Base-by-base conservation (phyloP, 2,888 invertebrate genomes). In the Eubasilissa splendida region DNA sequence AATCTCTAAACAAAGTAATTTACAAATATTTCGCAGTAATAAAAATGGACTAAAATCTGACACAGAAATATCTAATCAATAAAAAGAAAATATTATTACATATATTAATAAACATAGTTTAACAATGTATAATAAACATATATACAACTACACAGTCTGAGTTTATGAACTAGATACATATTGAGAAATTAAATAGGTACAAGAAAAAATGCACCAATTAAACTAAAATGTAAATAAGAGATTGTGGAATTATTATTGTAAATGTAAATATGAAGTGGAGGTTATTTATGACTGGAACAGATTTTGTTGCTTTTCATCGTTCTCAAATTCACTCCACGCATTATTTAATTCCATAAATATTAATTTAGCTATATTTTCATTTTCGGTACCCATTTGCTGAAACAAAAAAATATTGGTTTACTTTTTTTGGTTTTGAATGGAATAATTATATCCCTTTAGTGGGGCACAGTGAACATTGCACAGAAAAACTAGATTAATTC, bases 301-400 rank as follows among this genome's bases (percentile, higher is more conserved):
- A 86, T 95, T 95, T 87, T 95, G 95, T 87, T 96, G 96, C 84
- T 95, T 92, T 81, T 94, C 90, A 88, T 96, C 96, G 86, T 94
- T 95, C 88, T 98, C 98, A 89, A 99, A 99, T 87, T 98, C 97
- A 85, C 95, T 95, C 98, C 99, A 99, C 31, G 99, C 99, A 88
- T 99, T 99, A 89, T 99, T 99, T 84, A 99, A 91, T 90, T 99
- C 99, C 94, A 99, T 98, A 89, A 99, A 99, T 86, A 99, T 97
- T 88, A 98, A 91, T 90, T 97, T 98, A 9, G 99, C 99, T 85
- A 99, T 91, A 85, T 95, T 94, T 89, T 99, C 98, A 87, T 99
- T 96, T 50, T 95, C 94, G 4, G 96, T 96, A 54, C 97, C 98
- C 86, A 95, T 93, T 93, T 98, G 96, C 98, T 99, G 90, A 3